Evolutionary conservation across 2,888 invertebrate species (phyloP).

Genomic region (Cyrtodaria siliqua): DNA sequence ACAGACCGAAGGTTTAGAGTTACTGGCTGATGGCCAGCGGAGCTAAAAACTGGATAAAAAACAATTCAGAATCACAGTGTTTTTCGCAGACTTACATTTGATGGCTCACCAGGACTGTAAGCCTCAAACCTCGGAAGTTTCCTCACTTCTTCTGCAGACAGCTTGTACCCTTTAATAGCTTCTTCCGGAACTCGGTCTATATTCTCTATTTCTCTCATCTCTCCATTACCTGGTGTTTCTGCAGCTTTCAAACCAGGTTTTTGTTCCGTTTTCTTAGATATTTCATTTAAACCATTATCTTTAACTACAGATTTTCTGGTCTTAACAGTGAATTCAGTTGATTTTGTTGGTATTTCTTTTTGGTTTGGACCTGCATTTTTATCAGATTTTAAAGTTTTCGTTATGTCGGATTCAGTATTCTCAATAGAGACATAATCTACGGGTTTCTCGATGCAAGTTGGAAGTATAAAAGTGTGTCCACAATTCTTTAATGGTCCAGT

Average conservation of each 20-base stretch:
- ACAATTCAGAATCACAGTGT: no score
- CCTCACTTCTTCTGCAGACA: conserved; percentile 75
- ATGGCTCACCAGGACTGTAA: conserved; percentile 76
- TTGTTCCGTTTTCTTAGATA: background rate
- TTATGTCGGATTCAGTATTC: background rate
- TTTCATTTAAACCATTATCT: no score
- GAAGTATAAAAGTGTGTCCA: conserved; percentile 14
- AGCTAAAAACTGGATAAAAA: no score
- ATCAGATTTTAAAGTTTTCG: background rate
- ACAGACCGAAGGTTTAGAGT: no score
- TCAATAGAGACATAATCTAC: conserved; percentile 41
- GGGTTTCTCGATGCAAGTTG: conserved; percentile 56
- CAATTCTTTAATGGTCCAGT: no score
- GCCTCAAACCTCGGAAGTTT: conserved; percentile 77
- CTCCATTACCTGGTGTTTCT: background rate
- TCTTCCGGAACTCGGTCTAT: conserved; percentile 71
- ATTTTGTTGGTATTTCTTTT: conserved; percentile 7
- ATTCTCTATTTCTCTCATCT: conserved; percentile 15
- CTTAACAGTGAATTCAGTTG: conserved; percentile 7
- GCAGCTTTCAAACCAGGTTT: no score
- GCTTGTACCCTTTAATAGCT: conserved; percentile 71
- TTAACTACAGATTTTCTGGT: background rate
- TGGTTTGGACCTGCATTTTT: conserved; percentile 18
- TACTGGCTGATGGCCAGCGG: no score
- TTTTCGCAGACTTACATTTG: conserved; percentile 79